Conservation (phyloP, 2,113 vertebrate species). For the Cathartes aura region DNA sequence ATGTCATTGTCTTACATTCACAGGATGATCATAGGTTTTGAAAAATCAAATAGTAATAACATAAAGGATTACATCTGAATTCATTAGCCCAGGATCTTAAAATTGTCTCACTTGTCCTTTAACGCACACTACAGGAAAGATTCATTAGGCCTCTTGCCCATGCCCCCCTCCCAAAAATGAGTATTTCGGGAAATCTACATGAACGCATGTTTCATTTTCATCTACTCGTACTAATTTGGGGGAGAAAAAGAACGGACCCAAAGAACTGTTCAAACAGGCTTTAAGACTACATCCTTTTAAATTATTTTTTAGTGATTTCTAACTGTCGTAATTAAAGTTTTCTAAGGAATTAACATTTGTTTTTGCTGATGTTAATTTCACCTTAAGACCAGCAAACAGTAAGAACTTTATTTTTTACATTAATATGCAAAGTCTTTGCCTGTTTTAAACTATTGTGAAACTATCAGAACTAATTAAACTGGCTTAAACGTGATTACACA, state of each 20-base stretch:
- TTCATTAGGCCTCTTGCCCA: neutral
- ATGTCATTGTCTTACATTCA: neutral
- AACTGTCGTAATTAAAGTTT: neutral
- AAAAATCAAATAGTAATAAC: neutral
- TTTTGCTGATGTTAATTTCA: neutral
- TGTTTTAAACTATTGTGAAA: neutral
- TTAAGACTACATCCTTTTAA: neutral
- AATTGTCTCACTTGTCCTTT: neutral
- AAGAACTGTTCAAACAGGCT: neutral
- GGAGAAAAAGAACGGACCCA: neutral
- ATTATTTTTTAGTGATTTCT: neutral
- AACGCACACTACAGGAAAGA: rapidly evolving
- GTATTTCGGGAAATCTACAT: neutral
- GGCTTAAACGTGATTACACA: neutral
- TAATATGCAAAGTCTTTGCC: neutral
- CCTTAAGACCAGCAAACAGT: neutral
- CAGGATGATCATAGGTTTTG: neutral
- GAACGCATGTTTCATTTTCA: neutral
- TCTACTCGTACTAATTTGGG: neutral
- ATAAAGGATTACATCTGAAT: neutral
- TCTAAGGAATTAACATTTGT: neutral
- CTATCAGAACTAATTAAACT: neutral
- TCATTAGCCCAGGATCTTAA: neutral
- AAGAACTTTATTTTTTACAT: neutral
- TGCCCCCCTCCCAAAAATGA: neutral